Conservation (phyloP, 53 echinoderm and acorn worm species). For the Temnopleurus reevesii region DNA sequence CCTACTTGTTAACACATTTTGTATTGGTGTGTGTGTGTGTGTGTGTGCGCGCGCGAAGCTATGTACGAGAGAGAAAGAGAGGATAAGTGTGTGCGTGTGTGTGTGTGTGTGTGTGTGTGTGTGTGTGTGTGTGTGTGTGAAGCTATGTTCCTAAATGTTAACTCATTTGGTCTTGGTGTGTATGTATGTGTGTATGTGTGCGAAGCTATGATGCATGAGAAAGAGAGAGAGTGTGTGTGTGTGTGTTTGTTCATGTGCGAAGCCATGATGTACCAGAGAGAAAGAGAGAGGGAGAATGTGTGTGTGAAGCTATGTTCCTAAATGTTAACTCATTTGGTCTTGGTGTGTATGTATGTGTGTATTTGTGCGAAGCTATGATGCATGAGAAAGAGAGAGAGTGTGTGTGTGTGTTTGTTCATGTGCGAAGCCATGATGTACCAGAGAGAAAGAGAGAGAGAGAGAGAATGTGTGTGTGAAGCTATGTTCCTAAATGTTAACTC, state of each 20-base stretch:
- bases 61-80: too few relatives aligned
- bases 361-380: neutral
- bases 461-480: neutral
- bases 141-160: too few relatives aligned
- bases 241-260: too few relatives aligned
- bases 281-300: too few relatives aligned
- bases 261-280: too few relatives aligned
- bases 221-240: neutral
- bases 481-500: too few relatives aligned
- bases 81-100: neutral
- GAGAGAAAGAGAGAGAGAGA: neutral
- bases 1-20: neutral
- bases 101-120: neutral
- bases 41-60: neutral
- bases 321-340: too few relatives aligned
- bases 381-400: neutral
- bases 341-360: neutral
- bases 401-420: neutral
- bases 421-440: too few relatives aligned
- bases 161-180: neutral
- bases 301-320: too few relatives aligned
- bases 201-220: neutral
- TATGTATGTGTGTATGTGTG: neutral
- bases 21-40: neutral
- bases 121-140: neutral